These are phyloP conservation scores for Wiebesia pumilae DNA, from an alignment of 1,140 invertebrate genomes.

Conservation along the genomic window DNA sequence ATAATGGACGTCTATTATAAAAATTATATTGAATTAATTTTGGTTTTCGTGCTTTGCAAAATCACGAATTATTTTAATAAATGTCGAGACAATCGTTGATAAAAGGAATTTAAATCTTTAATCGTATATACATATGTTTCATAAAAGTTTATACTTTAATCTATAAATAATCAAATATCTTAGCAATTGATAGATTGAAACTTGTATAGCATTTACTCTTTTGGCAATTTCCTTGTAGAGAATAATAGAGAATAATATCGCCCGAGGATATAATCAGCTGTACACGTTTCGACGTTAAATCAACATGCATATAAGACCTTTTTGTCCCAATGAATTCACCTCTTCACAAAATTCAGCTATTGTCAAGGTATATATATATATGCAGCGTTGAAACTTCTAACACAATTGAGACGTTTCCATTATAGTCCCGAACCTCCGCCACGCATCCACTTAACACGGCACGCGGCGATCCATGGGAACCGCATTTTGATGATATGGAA, in stretches of 20 bases:
- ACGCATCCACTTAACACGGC: conserved; percentile 64
- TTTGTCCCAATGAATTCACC: not conserved
- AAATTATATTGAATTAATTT: too few relatives aligned
- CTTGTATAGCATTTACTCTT: too few relatives aligned
- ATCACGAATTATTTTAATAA: too few relatives aligned
- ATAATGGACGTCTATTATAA: too few relatives aligned
- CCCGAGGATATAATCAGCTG: conserved; percentile 38
- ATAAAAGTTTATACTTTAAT: too few relatives aligned
- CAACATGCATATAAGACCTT: not conserved
- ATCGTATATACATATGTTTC: too few relatives aligned
- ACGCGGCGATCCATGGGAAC: conserved; percentile 58
- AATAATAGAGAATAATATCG: conserved; percentile 3
- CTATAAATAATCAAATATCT: too few relatives aligned
- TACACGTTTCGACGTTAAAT: not conserved
- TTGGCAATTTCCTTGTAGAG: not conserved
- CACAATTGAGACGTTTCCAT: conserved; percentile 36
- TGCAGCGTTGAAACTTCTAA: conserved; percentile 1
- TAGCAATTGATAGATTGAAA: too few relatives aligned
- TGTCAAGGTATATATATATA: conserved; percentile 8
- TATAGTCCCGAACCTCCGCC: conserved; percentile 30
- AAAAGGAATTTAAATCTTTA: too few relatives aligned
- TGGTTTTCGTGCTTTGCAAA: too few relatives aligned
- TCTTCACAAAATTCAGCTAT: not conserved
- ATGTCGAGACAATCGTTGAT: too few relatives aligned
- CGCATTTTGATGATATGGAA: conserved; percentile 63